A percentile compares a stretch with the other conserved stretches of the same genome.
phyloP scores from a whole-genome alignment of 1,140 invertebrate species.

The Dinoponera quadriceps region DNA sequence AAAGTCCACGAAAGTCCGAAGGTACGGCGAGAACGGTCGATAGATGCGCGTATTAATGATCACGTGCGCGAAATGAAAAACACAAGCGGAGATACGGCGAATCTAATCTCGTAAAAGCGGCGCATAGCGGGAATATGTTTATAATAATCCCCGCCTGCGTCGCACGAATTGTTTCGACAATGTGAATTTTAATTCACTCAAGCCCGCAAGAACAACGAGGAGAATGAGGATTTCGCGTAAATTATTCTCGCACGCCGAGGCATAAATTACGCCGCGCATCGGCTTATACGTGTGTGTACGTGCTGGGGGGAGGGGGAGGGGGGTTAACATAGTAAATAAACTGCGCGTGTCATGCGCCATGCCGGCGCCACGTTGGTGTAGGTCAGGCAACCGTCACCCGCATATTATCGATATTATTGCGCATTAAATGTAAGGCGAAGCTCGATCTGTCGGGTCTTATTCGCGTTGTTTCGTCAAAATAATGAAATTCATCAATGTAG shows the following conservation, averaged over 20 bases:
- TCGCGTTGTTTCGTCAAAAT: not conserved
- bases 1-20: not conserved
- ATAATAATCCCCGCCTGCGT: slow-evolving; percentile 32
- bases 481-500: not conserved
- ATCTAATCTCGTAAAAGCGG: slow-evolving; percentile 9
- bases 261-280: slow-evolving; percentile 57
- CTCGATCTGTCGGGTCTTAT: slow-evolving; percentile 15
- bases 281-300: slow-evolving; percentile 13
- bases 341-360: slow-evolving; percentile 34
- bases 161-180: slow-evolving; percentile 36
- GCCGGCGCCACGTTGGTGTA: slow-evolving; percentile 1
- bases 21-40: slow-evolving; percentile 3
- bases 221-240: slow-evolving; percentile 59
- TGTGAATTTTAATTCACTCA: slow-evolving; percentile 57
- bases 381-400: not conserved
- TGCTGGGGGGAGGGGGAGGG: not conserved
- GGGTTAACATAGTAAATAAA: slow-evolving; percentile 63
- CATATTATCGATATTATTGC: slow-evolving; percentile 27
- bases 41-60: slow-evolving; percentile 13
- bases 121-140: slow-evolving; percentile 6
- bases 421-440: not conserved
- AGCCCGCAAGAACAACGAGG: slow-evolving; percentile 50
- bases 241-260: slow-evolving; percentile 56
- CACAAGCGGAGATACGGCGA: slow-evolving; percentile 16
- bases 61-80: not conserved